Base-by-base conservation (phyloP, 2,888 invertebrate species). In the Drosophila helvetica region DNA sequence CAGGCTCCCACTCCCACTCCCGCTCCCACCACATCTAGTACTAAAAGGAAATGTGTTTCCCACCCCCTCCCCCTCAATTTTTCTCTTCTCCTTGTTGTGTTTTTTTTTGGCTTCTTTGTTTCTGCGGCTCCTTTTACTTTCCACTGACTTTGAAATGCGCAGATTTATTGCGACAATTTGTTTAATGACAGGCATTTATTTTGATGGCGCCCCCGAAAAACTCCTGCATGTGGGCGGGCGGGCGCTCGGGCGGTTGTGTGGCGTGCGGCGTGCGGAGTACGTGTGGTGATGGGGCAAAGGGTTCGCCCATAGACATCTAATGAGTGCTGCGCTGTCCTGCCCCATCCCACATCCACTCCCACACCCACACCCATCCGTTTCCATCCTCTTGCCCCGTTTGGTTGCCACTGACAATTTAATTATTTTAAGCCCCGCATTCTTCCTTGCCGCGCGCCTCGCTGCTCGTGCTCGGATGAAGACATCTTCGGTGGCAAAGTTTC, bases 81-180 rank as follows among this genome's bases (percentile, higher is more conserved):
- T 30, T 38, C 4, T 42, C n/a, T 42, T 38, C 17, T n/a, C 46
- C 33, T 7, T 33, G 42, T 10, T 38, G 10, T 15, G 55, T 46
- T 54, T 59, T 56, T 38, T 27, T 56, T 43, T 56, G 52, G 42
- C 33, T 43, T 53, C 59, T 68, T 62, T 75, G 50, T 64, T 69
- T 60, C 66, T 55, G 47, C 56, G 59, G 57, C 69, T 71, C 72
- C 72, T 74, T 74, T 79, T 75, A 79, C 88, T 86, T 84, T 79
- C 60, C 73, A 80, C 46, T 80, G 81, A 86, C 81, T 86, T 86
- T 81, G 79, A 88, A 86, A 86, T 81, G 76, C 79, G 79, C 83
- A 86, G 89, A 88, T 89, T 88, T 88, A 89, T 88, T 80, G 88
- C 87, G 85, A 88, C 88, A 88, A 89, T 88, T 88, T 88, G 81